Percentiles rank a stretch among this genome's conserved stretches.
Conservation (phyloP, 1,140 invertebrate species). For the Amyelois transitella region DNA sequence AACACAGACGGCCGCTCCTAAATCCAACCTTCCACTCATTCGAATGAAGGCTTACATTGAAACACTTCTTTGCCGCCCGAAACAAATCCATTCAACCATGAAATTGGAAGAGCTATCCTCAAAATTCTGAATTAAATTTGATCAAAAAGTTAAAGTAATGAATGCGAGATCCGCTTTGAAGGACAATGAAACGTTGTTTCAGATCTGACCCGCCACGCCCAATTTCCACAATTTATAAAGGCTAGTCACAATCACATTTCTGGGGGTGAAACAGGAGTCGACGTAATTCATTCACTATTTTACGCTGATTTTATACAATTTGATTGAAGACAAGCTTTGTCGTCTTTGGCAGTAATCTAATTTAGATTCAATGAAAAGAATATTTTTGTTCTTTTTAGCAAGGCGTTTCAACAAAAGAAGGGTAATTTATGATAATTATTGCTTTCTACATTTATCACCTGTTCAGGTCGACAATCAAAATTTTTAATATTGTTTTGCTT, state of each 20-base stretch:
- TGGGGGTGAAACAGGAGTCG: not conserved
- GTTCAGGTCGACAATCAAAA: too few relatives aligned
- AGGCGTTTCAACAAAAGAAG: too few relatives aligned
- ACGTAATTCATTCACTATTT: not conserved
- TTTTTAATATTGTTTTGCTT: too few relatives aligned
- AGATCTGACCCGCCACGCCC: constrained; percentile 5
- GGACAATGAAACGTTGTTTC: constrained; percentile 33
- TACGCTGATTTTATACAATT: too few relatives aligned
- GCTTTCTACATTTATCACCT: too few relatives aligned
- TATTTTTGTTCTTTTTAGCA: too few relatives aligned
- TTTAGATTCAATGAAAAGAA: too few relatives aligned
- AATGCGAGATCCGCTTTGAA: constrained; percentile 38
- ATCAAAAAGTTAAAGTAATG: constrained; percentile 60
- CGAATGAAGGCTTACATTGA: constrained; percentile 58
- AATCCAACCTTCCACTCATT: constrained; percentile 53
- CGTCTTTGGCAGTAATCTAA: too few relatives aligned
- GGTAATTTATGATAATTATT: too few relatives aligned
- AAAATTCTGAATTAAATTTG: constrained; percentile 57
- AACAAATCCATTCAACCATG: constrained; percentile 58
- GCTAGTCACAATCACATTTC: not conserved
- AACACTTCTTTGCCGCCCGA: constrained; percentile 55
- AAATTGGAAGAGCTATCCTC: constrained; percentile 58
- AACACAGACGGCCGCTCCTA: constrained; percentile 36
- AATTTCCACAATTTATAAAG: not conserved
- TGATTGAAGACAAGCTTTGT: too few relatives aligned